Evolutionary conservation across 2,113 vertebrate species (phyloP).

Genomic region (Malurus alboscapulatus): DNA sequence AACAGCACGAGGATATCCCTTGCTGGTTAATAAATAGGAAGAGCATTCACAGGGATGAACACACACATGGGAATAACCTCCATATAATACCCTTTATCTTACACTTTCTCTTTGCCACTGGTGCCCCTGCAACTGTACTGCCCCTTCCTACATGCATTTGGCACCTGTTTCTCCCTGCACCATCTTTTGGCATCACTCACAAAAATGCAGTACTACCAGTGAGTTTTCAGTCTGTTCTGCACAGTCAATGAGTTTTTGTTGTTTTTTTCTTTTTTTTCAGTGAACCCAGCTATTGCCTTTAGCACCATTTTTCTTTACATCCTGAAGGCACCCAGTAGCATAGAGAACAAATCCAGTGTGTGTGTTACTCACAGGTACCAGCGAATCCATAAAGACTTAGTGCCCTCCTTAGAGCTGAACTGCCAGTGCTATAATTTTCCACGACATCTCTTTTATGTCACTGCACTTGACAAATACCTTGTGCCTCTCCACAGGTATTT

Average conservation of each 20-base stretch:
- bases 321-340: neutral
- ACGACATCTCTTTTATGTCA: slow-evolving; percentile 30
- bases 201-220: neutral
- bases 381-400: slow-evolving; percentile 26
- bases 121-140: neutral
- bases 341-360: slow-evolving; percentile 1
- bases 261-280: neutral
- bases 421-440: slow-evolving; percentile 28
- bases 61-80: neutral
- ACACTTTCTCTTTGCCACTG: neutral
- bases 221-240: neutral
- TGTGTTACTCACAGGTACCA: slow-evolving; percentile 2
- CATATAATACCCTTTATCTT: neutral
- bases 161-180: neutral
- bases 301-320: neutral
- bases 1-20: neutral
- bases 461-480: slow-evolving; percentile 33
- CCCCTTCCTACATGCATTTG: neutral
- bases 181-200: neutral
- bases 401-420: slow-evolving; percentile 21
- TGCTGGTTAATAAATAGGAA: neutral
- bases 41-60: neutral
- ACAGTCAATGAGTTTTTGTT: neutral
- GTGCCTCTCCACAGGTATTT: slow-evolving; percentile 35
- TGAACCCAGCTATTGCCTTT: neutral